Base-by-base conservation (phyloP, 2,797 vertebrate species). In the Lagodon rhomboides region DNA sequence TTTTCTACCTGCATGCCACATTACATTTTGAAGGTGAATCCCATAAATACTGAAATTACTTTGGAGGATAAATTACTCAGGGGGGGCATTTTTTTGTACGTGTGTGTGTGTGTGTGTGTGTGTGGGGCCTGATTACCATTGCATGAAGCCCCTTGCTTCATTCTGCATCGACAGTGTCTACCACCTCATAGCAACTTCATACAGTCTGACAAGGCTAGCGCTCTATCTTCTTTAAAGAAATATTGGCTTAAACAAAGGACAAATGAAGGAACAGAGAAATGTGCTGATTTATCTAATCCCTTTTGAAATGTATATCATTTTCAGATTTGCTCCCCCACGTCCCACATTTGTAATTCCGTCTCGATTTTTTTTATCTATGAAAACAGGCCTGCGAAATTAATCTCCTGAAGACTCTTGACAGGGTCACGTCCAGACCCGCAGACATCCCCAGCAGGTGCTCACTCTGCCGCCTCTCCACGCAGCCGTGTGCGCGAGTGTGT, bases 1-100 rank as follows among this genome's bases (percentile, higher is more conserved):
- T 90, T 87, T 90, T 85, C 84, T 89, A 91, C 87, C 91, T 93
- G 85, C 90, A 93, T 92, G 94, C 90, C 91, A 94, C 94, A 95
- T 95, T 95, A 95, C 91, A 93, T 94, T 94, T 91, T 95, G 94
- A 96, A 95, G 95, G 95, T 95, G 94, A 96, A 92, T 94, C 91
- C 90, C 94, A 95, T 95, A 95, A 95, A 94, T 93, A 91, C 91
- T 82, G 81, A 94, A 95, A 95, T 95, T 92, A 95, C 93, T 88
- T 91, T 88, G 86, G 87, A 92, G 92, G 87, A 93, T 94, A 92
- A 93, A 95, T 95, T 93, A 93, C 92, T 84, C 80, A 55, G 81
- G 80, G 7, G 87, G 85, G 81, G 86, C 44, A 70, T 81, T 81
- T 86, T 78, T 84, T 79, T 70, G 83, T 85, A n/a, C n/a, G 30